Evolutionary conservation across 2,888 invertebrate species (phyloP).

Genomic region (Acanthosepion esculentum): DNA sequence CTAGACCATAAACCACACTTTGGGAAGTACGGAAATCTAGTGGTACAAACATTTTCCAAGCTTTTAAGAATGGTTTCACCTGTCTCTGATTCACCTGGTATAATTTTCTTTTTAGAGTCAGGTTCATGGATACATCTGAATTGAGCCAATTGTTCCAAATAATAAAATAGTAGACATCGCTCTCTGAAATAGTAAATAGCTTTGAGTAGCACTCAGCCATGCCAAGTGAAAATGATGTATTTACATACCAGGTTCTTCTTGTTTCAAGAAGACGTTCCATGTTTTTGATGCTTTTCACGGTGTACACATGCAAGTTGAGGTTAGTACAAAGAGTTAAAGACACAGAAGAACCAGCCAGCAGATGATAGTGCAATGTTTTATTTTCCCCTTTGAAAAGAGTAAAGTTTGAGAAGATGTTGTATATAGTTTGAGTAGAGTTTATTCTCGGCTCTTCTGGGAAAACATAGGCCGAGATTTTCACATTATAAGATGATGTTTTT

Average conservation of each 20-base stretch:
- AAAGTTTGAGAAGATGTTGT: not conserved
- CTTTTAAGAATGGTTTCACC: not conserved
- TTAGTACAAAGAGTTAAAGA: not conserved
- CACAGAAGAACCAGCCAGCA: not conserved
- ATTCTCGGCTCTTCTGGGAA: not conserved
- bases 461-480: not conserved
- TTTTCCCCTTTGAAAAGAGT: not conserved
- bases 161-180: not conserved
- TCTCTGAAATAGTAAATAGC: not conserved
- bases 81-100: not conserved
- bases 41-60: not conserved
- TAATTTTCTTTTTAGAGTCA: not conserved
- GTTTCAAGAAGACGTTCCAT: constrained; percentile 33
- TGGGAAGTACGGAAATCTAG: not conserved
- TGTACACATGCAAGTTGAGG: not conserved
- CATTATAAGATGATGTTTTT: not conserved
- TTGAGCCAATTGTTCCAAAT: not conserved
- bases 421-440: not conserved
- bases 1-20: not conserved
- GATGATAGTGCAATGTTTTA: not conserved
- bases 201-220: not conserved
- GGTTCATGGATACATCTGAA: not conserved
- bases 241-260: not conserved
- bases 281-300: not conserved
- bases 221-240: not conserved